Evolutionary conservation across 1,140 invertebrate genomes (phyloP).

Genomic region (Oryctes rhinoceros): DNA sequence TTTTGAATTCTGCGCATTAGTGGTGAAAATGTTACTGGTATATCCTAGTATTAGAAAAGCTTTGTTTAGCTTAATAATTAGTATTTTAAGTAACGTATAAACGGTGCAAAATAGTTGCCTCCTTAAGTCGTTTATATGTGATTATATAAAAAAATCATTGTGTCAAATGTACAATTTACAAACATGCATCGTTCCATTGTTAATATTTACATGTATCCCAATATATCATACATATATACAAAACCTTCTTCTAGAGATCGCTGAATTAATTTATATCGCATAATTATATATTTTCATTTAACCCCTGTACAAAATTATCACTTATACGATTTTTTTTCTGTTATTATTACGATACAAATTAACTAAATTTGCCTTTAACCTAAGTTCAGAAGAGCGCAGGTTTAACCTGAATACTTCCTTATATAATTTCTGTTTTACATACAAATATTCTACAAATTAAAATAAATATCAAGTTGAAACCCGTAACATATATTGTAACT

Average conservation of each 20-base stretch:
- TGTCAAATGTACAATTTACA: conserved; percentile 8
- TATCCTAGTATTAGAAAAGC: too few species aligned
- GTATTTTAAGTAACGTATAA: not conserved
- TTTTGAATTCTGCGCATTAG: not conserved
- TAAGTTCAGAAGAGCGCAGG: not conserved
- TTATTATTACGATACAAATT: conserved; percentile 1
- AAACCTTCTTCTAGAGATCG: not conserved
- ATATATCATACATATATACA: conserved; percentile 13
- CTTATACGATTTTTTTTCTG: not conserved
- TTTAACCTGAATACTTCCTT: too few species aligned
- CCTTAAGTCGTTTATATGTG: not conserved
- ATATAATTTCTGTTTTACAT: too few species aligned
- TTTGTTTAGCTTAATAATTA: not conserved
- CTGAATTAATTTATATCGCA: not conserved
- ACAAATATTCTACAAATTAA: too few species aligned
- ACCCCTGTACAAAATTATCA: not conserved
- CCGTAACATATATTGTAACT: too few species aligned
- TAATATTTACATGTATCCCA: conserved; percentile 2
- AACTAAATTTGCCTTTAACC: not conserved
- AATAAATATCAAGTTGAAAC: too few species aligned
- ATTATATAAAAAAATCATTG: not conserved
- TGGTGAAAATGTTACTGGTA: not conserved
- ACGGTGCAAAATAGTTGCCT: conserved; percentile 9
- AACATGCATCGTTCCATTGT: not conserved
- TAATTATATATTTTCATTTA: too few species aligned